Conservation (phyloP, 2,113 vertebrate genomes). For the Nematolebias whitei region DNA sequence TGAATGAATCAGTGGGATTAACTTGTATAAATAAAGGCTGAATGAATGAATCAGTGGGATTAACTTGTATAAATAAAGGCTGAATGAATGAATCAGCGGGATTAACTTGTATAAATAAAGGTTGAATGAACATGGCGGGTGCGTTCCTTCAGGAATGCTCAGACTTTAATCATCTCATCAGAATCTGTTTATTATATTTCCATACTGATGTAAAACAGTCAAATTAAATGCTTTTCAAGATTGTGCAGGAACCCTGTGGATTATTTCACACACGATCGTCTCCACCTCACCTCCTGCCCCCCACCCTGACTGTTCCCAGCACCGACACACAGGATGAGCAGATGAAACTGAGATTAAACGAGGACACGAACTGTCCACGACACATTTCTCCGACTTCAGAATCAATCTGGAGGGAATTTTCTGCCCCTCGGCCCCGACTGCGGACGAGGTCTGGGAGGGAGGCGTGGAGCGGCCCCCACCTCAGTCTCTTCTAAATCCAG, state of each 20-base stretch:
- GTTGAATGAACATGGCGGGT: no score
- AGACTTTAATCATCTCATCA: no score
- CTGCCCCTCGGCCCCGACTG: conserved; percentile 88
- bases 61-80: no score
- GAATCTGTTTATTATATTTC: no score
- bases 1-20: no score
- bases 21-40: no score
- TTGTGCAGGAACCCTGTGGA: conserved; percentile 2
- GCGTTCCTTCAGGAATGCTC: no score
- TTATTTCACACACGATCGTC: conserved; percentile 69
- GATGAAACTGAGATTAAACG: conserved; percentile 73
- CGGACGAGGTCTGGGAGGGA: no score
- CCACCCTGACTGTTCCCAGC: conserved; percentile 78
- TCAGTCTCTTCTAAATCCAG: conserved; percentile 61
- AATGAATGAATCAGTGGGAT: no score
- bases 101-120: no score
- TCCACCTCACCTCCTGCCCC: conserved; percentile 80
- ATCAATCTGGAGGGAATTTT: conserved; percentile 94
- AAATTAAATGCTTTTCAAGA: no score
- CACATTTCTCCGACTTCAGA: conserved; percentile 88
- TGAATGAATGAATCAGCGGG: no score
- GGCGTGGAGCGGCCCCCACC: conserved; percentile 81
- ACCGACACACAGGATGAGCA: conserved; percentile 69
- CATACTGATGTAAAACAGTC: background rate
- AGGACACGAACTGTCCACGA: conserved; percentile 76